phyloP scores from a whole-genome alignment of 1,140 invertebrate species.

The Orchestia grillus region DNA sequence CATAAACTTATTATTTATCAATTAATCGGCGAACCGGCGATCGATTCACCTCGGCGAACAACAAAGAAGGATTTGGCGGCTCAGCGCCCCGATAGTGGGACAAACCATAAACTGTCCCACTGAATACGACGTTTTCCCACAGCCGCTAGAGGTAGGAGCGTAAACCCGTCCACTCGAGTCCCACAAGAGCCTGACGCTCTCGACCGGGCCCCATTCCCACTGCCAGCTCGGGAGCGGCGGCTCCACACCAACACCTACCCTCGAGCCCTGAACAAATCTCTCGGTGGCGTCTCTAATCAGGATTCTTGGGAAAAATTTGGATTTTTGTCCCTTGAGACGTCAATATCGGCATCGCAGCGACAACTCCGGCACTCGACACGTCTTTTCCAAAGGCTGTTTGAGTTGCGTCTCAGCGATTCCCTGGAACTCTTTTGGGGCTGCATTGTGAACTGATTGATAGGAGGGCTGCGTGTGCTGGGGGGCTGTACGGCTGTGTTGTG shows the following conservation, averaged over 20 bases:
- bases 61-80: not conserved
- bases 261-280: conserved; percentile 47
- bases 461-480: not conserved
- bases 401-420: not conserved
- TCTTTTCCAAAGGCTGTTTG: conserved; percentile 29
- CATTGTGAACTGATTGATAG: conserved; percentile 1
- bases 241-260: not conserved
- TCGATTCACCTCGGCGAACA: not conserved
- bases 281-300: conserved; percentile 40
- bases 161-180: not conserved
- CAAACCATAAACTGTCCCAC: too few relatives aligned
- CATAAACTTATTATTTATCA: too few relatives aligned
- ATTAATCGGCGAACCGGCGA: too few relatives aligned
- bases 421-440: not conserved
- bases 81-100: not conserved
- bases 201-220: not conserved
- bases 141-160: not conserved
- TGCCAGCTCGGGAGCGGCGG: not conserved
- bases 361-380: not conserved
- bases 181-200: not conserved
- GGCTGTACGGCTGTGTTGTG: not conserved
- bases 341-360: conserved; percentile 33
- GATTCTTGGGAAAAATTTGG: conserved; percentile 2
- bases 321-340: conserved; percentile 18
- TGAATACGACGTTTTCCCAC: too few relatives aligned